Conservation (phyloP, 2,888 invertebrate species). For the Stenichneumon culpator region DNA sequence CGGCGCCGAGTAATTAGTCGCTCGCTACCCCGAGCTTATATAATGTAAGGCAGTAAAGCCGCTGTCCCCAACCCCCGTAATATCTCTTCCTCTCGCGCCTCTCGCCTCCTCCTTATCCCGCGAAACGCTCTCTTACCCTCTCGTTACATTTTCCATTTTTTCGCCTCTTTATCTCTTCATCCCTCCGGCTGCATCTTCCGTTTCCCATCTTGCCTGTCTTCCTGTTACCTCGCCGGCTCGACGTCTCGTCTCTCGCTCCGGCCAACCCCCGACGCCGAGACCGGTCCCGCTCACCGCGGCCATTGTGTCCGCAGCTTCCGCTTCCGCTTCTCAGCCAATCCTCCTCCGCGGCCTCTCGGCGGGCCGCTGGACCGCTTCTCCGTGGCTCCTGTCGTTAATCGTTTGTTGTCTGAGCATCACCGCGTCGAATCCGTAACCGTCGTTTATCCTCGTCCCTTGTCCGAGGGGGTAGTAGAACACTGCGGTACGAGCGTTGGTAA, state of each 20-base stretch:
- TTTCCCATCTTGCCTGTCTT: slow-evolving; percentile 62
- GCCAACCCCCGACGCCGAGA: slow-evolving; percentile 7
- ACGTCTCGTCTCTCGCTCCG: slow-evolving; percentile 38
- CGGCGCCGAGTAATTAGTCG: slow-evolving; percentile 84
- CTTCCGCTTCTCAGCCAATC: slow-evolving; percentile 40
- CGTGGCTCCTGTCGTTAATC: slow-evolving; percentile 79
- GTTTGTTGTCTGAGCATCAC: slow-evolving; percentile 82
- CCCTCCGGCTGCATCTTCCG: slow-evolving; percentile 50
- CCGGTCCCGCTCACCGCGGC: slow-evolving; percentile 69
- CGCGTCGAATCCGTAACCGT: slow-evolving; percentile 72
- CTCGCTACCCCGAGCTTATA: slow-evolving; percentile 71
- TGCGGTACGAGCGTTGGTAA: slow-evolving; percentile 58
- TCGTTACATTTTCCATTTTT: slow-evolving; percentile 22
- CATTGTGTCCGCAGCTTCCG: slow-evolving; percentile 71
- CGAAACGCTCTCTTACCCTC: slow-evolving; percentile 53
- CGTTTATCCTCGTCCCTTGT: slow-evolving; percentile 63
- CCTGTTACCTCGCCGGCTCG: slow-evolving; percentile 38
- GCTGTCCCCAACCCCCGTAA: slow-evolving; percentile 9
- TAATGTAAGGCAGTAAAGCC: slow-evolving; percentile 72
- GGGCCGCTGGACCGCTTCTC: slow-evolving; percentile 42
- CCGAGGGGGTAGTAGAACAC: slow-evolving; percentile 55
- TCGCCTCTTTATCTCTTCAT: slow-evolving; percentile 26
- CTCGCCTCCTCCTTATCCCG: slow-evolving; percentile 42
- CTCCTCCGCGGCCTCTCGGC: slow-evolving; percentile 41
- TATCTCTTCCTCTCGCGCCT: slow-evolving; percentile 13